These are phyloP conservation scores for Phymanthus crucifer DNA, from an alignment of 92 coral and sea anemone genomes.

Conservation along the genomic window DNA sequence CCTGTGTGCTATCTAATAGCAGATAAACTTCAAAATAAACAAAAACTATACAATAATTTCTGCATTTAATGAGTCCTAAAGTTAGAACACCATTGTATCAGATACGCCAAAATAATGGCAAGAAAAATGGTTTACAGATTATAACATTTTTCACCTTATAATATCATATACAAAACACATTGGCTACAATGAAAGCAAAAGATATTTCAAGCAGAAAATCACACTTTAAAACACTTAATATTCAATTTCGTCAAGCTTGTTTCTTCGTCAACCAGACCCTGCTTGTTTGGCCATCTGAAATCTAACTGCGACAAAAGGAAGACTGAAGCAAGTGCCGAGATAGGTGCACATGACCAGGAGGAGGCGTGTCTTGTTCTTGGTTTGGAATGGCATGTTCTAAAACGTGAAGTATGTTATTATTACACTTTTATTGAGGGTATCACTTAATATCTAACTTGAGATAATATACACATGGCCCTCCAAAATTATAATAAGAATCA, in stretches of 20 bases:
- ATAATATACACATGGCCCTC: too few species aligned
- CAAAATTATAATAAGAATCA: too few species aligned
- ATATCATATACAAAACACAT: not conserved
- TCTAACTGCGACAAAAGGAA: constrained; percentile 96
- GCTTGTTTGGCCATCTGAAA: constrained; percentile 91
- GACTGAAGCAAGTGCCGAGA: constrained; percentile 74
- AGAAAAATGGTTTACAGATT: not conserved
- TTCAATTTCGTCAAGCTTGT: constrained; percentile 10
- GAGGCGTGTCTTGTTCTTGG: constrained; percentile 90
- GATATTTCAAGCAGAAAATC: not conserved
- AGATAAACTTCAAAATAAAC: too few species aligned
- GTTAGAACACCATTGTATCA: not conserved
- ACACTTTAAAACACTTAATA: constrained; percentile 1
- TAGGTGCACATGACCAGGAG: constrained; percentile 78
- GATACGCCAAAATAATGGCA: not conserved
- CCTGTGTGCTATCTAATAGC: too few species aligned
- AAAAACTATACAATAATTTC: not conserved
- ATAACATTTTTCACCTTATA: not conserved
- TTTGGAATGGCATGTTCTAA: constrained; percentile 99
- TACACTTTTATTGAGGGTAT: too few species aligned
- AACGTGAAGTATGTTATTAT: not conserved
- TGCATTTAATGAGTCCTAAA: constrained; percentile 13
- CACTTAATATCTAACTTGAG: too few species aligned
- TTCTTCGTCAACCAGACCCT: not conserved
- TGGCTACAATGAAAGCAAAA: not conserved